Evolutionary conservation across 1,140 invertebrate species (phyloP).

Genomic region (Globodera rostochiensis): DNA sequence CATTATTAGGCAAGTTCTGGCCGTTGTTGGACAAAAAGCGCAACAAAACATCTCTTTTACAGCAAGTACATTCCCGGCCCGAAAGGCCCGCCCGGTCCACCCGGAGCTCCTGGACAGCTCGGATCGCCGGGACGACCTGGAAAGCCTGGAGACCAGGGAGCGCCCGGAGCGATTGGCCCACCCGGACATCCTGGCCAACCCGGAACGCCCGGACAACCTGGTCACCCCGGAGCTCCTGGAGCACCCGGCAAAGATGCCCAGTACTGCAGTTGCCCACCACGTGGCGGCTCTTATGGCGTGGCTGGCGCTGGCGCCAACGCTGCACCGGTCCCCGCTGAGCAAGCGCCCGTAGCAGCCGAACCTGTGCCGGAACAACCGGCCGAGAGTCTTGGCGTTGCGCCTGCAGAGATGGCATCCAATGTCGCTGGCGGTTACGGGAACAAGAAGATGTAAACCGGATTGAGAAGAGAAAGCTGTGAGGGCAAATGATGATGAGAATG

Average conservation of each 20-base stretch:
- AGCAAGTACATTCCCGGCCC: conserved; percentile 18
- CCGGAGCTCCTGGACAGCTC: conserved; percentile 34
- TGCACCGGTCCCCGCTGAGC: conserved; percentile 6
- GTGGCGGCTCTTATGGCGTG: not conserved
- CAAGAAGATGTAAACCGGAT: not conserved
- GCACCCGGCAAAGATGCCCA: conserved; percentile 23
- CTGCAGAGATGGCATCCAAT: not conserved
- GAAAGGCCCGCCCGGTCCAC: conserved; percentile 35
- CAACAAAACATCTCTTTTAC: not conserved
- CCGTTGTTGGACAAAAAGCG: not conserved
- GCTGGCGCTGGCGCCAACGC: conserved; percentile 24
- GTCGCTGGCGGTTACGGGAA: too few species aligned
- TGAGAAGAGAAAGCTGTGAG: too few species aligned
- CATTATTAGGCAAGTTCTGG: not conserved
- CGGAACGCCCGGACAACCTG: conserved; percentile 42
- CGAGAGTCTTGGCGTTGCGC: not conserved
- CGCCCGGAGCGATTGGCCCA: conserved; percentile 5
- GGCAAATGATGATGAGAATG: too few species aligned
- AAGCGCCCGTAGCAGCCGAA: not conserved
- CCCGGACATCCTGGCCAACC: conserved; percentile 34
- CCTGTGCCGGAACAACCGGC: conserved; percentile 9
- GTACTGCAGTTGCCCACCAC: not conserved
- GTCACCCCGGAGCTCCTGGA: conserved; percentile 40
- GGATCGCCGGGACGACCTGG: conserved; percentile 25
- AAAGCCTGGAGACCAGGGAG: conserved; percentile 28